Evolutionary conservation across 2,888 invertebrate species (phyloP), one percentile per base, ranked within the genome.

Genomic region (Drosophila mimica): DNA sequence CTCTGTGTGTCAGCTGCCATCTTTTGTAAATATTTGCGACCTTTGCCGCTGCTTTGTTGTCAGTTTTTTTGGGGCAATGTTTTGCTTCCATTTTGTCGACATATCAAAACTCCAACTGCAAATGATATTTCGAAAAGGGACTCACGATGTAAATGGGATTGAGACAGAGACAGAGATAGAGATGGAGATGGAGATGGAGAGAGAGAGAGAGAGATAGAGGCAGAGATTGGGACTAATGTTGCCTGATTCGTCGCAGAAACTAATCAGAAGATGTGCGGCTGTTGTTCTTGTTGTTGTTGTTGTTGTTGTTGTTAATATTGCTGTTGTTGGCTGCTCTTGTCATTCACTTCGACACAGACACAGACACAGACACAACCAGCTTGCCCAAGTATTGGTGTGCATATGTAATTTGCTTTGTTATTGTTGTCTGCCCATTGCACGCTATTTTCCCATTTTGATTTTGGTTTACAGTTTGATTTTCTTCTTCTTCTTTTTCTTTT

Each of bases 381-480:
- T 48, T 57, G 57, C 8, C 59, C 49, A 31, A 61, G 78, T 74
- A 86, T 81, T 81, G 84, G 89, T 87, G 77, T 89, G 85, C 85
- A 85, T 88, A 87, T 84, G 88, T 85, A 87, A 88, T 85, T 85
- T 82, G 77, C 67, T 78, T 81, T 83, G 84, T 81, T 84, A 83
- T 84, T 88, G 83, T 77, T 88, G 87, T 68, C 76, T 69, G 70
- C 59, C 69, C 76, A 70, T 72, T 76, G 76, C 67, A 81, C 70
- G 68, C 78, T 71, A 81, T 72, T 74, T 76, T 70, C 71, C 70
- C 71, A 72, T 74, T 83, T 75, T 66, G 63, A 79, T 75, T 80
- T 70, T 60, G 67, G 53, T 57, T 70, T 61, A 40, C 52, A 54
- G 67, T 60, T 68, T 64, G 54, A 49, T 61, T 68, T 62, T 66